Evolutionary conservation across 2,888 invertebrate genomes (phyloP), one percentile per base, ranked within the genome.

Genomic region (Chrysina gloriosa): DNA sequence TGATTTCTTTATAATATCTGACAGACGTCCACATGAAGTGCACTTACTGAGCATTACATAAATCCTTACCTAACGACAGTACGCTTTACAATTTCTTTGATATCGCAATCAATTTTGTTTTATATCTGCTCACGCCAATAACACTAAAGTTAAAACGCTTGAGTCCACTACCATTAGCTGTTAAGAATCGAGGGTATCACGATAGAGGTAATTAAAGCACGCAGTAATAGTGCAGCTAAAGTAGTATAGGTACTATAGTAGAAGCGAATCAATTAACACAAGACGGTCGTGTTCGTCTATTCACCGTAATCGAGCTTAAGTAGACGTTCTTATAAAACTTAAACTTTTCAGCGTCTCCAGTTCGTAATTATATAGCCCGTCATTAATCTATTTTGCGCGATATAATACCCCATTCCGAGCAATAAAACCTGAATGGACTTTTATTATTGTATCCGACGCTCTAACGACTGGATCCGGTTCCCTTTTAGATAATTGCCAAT

Each of bases 401-500:
- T 58, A 58, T 58, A 58, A 58, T 58, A 39, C 42, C 39, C 50
- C 58, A 36, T 58, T 58, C 39, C 58, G 39, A 9, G 58, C 25
- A 58, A 39, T 58, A 58, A 58, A 58, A 58, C 42, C 39, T 39
- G 58, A 58, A 58, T 29, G 50, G 25, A 36, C 58, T 58, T 58
- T 58, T 58, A 58, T 58, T 58, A 58, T 58, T 58, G 58, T 58
- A 58, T 25, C 39, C 39, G 23, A 23, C 23, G 36, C 58, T 11
- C 25, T 58, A 39, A 58, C 58, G 58, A 16, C 31, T 4, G 39
- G 58, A 58, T 58, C 58, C 39, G 39, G 23, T 58, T 58, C 58
- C 58, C 58, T 39, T 50, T 58, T 58, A 58, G 58, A 50, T 63
- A 63, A 63, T 63, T 63, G 63, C 42, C 63, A 63, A 63, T 63